Percentiles rank a stretch among this genome's conserved stretches.
phyloP scores from a whole-genome alignment of 1,140 invertebrate species.

The Bombus breviceps region DNA sequence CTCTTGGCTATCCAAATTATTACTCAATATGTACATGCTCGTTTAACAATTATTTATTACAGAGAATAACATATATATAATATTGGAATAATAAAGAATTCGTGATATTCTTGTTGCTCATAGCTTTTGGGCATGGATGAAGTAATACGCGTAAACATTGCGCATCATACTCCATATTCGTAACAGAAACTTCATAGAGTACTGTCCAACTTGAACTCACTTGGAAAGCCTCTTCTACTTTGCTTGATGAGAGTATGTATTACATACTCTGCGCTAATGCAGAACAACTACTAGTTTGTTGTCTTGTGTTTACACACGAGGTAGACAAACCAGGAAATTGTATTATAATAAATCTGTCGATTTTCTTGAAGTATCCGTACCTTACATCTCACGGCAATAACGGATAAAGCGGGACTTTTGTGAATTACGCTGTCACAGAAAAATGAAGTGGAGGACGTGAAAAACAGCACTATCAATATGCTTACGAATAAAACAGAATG shows the following conservation, averaged over 20 bases:
- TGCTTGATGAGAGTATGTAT: background rate
- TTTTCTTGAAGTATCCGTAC: background rate
- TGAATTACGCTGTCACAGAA: background rate
- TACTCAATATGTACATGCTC: too few relatives aligned
- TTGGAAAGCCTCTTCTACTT: background rate
- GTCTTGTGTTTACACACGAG: background rate
- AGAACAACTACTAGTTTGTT: background rate
- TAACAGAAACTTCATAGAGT: background rate
- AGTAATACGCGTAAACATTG: background rate
- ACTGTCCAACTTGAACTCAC: background rate
- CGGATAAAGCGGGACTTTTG: background rate
- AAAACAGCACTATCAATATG: background rate
- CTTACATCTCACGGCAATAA: too few relatives aligned
- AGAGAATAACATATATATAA: background rate
- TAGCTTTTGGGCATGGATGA: background rate
- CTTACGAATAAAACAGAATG: background rate
- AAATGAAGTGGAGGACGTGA: background rate
- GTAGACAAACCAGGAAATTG: background rate
- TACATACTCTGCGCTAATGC: background rate
- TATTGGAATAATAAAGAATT: background rate
- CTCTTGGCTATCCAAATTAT: too few relatives aligned
- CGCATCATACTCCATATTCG: background rate
- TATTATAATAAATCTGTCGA: background rate
- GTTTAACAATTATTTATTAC: too few relatives aligned
- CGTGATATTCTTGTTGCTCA: background rate